A percentile compares a stretch with the other conserved stretches of the same genome.
Evolutionary conservation across 2,113 vertebrate species (phyloP).

Genomic region (Rhinogobius similis): DNA sequence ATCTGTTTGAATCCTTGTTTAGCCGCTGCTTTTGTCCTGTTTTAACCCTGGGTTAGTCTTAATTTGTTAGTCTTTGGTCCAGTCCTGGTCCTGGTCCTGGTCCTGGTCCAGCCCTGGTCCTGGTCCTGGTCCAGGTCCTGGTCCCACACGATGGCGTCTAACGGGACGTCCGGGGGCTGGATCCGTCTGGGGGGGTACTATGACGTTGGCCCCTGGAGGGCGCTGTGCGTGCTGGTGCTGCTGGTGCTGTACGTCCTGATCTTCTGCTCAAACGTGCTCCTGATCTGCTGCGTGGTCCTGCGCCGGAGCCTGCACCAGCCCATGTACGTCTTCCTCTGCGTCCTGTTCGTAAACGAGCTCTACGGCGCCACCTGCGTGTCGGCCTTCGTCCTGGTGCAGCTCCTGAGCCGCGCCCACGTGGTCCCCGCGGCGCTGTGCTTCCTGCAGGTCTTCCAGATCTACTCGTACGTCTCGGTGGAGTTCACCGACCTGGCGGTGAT

Average conservation of each 20-base stretch:
- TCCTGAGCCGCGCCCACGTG: conserved; percentile 29
- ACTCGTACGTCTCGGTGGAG: conserved; percentile 49
- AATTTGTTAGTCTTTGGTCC: neutral
- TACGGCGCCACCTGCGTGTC: conserved; percentile 37
- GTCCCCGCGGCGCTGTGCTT: conserved; percentile 37
- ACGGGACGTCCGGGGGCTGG: neutral
- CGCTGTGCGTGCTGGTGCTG: neutral
- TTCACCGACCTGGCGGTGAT: conserved; percentile 47
- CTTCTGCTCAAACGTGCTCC: neutral
- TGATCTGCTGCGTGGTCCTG: conserved; percentile 53
- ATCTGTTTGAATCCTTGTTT: no score
- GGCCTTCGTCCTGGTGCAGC: conserved; percentile 25
- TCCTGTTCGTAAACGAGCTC: conserved; percentile 60
- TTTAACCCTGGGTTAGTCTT: no score
- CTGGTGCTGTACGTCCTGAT: conserved; percentile 13
- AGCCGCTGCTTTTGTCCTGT: no score
- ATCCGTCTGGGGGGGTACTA: neutral
- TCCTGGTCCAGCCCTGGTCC: neutral
- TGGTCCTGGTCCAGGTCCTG: neutral
- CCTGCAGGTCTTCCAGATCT: conserved; percentile 63
- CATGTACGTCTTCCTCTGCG: conserved; percentile 69
- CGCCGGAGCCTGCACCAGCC: conserved; percentile 67
- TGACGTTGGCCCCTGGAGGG: neutral
- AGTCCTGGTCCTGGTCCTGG: neutral
- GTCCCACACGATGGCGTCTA: neutral